These are phyloP conservation scores for Lagria hirta DNA, from an alignment of 2,888 invertebrate genomes.

Conservation along the genomic window DNA sequence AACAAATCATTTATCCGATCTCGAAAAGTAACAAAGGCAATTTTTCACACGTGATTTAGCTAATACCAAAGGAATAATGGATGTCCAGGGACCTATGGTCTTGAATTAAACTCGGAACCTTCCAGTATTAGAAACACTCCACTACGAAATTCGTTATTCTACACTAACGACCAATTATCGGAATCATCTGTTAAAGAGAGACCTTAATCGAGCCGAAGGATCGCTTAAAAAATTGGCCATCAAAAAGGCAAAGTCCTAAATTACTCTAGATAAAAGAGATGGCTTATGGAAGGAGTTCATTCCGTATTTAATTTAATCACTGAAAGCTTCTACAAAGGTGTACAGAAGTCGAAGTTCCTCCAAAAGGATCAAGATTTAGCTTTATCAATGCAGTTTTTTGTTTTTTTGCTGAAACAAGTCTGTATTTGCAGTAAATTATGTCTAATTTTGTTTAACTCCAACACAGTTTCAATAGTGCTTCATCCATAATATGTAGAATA, in stretches of 20 bases:
- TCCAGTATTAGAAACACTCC: conserved; percentile 20
- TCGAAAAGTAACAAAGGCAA: conserved; percentile 35
- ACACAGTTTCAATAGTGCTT: too few relatives aligned
- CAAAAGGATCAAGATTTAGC: too few relatives aligned
- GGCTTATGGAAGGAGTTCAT: too few relatives aligned
- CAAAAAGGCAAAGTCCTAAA: conserved; percentile 1
- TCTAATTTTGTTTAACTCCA: too few relatives aligned
- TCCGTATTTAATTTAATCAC: too few relatives aligned
- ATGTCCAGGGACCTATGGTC: conserved; percentile 40
- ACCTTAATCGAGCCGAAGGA: conserved; percentile 2
- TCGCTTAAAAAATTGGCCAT: conserved; percentile 7
- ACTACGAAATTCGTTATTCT: conserved; percentile 11
- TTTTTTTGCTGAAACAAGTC: too few relatives aligned
- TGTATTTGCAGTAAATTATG: too few relatives aligned
- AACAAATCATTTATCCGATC: conserved; percentile 42
- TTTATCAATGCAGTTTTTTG: background rate
- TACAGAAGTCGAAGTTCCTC: too few relatives aligned
- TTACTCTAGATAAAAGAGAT: too few relatives aligned
- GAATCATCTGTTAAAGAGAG: conserved; percentile 15
- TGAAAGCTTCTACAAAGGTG: too few relatives aligned
- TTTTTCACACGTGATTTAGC: conserved; percentile 47
- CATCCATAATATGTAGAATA: too few relatives aligned
- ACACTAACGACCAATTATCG: conserved; percentile 28
- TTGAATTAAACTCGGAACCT: conserved; percentile 36
- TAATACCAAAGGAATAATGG: conserved; percentile 41